Evolutionary conservation across 2,113 vertebrate genomes (phyloP).

Genomic region (Lasiurus cinereus): DNA sequence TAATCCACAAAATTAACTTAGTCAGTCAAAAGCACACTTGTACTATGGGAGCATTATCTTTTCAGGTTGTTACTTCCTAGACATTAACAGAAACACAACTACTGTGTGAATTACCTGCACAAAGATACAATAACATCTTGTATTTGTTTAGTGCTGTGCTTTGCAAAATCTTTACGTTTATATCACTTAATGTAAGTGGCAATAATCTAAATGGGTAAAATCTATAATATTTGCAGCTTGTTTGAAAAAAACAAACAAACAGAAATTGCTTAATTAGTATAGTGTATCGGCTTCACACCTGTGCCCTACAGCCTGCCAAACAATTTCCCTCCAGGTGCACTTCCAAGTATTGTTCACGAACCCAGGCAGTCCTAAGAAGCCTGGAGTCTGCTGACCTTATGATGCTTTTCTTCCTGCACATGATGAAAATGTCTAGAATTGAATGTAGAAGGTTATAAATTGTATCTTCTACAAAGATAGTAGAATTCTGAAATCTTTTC

Average conservation of each 20-base stretch:
- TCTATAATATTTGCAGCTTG: background rate
- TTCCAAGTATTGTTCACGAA: background rate
- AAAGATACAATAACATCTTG: background rate
- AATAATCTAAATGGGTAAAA: background rate
- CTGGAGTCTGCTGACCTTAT: background rate
- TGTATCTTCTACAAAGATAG: conserved; percentile 12
- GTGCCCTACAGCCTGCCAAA: background rate
- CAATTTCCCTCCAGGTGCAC: background rate
- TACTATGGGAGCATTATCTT: background rate
- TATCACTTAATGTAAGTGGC: background rate
- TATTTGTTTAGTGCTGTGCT: background rate
- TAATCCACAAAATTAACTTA: background rate
- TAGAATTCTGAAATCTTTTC: background rate
- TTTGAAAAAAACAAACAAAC: conserved; percentile 32
- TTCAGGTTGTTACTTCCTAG: conserved; percentile 15
- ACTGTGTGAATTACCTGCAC: background rate
- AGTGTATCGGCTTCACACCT: background rate
- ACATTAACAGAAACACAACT: background rate
- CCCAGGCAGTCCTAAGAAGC: background rate
- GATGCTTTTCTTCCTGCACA: background rate
- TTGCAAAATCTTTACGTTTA: conserved; percentile 18
- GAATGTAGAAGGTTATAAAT: background rate
- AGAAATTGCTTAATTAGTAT: background rate
- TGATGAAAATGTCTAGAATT: conserved; percentile 16
- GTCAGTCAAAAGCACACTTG: background rate